These are phyloP conservation scores for Apodemus speciosus DNA, from an alignment of 2,113 vertebrate species.

Conservation along the genomic window DNA sequence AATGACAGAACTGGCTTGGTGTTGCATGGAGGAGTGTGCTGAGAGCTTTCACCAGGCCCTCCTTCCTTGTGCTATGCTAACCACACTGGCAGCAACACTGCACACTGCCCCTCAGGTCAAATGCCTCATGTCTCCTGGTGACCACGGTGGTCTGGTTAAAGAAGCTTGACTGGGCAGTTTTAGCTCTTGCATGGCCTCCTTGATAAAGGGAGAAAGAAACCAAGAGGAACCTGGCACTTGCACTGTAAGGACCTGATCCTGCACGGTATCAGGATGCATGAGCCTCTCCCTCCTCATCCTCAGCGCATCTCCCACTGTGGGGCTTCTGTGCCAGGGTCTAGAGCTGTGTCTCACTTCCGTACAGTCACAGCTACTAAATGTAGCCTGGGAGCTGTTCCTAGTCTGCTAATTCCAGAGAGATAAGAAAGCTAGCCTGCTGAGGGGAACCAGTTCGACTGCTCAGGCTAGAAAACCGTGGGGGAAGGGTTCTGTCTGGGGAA, in stretches of 20 bases:
- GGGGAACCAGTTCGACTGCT: conserved; percentile 26
- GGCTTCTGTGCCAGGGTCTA: not conserved
- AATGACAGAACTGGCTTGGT: conserved; percentile 49
- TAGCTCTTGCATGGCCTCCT: not conserved
- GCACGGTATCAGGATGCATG: not conserved
- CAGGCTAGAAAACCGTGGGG: not conserved
- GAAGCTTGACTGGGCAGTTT: conserved; percentile 11
- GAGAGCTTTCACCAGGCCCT: conserved; percentile 46
- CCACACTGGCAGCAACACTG: not conserved
- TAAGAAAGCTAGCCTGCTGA: conserved; percentile 25
- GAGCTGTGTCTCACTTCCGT: not conserved
- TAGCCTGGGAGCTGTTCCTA: not conserved
- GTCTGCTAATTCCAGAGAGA: conserved; percentile 34
- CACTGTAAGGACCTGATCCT: not conserved
- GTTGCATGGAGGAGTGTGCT: conserved; percentile 22
- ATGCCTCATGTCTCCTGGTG: not conserved
- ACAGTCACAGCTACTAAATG: not conserved
- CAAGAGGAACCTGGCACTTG: not conserved
- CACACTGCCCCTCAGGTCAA: not conserved
- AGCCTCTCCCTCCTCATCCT: not conserved
- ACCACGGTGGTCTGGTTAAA: conserved; percentile 2
- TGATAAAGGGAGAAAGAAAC: conserved; percentile 27
- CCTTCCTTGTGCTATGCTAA: conserved; percentile 52
- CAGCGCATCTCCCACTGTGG: not conserved
- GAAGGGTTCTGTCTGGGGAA: not conserved